Conservation (phyloP, 2,113 vertebrate species). For the Phodopus roborovskii region DNA sequence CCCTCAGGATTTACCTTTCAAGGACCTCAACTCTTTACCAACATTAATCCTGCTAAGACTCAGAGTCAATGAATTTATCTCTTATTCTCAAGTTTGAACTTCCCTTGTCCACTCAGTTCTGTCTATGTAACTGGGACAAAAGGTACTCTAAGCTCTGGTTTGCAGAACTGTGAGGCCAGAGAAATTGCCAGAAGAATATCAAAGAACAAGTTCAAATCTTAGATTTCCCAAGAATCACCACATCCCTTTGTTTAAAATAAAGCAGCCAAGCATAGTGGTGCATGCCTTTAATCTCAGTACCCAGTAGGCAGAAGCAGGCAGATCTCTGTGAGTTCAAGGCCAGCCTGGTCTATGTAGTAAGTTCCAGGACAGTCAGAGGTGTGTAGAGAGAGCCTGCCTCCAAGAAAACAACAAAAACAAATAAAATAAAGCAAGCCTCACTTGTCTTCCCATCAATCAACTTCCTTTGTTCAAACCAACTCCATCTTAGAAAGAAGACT, state of each 20-base stretch:
- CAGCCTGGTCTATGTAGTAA: not conserved
- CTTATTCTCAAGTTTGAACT: slow-evolving; percentile 26
- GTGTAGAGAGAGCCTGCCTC: not conserved
- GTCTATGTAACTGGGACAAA: not conserved
- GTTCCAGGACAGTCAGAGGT: not conserved
- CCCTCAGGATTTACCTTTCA: slow-evolving; percentile 13
- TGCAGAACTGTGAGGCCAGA: slow-evolving; percentile 25
- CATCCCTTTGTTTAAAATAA: slow-evolving; percentile 59
- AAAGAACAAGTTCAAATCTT: slow-evolving; percentile 32
- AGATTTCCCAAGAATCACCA: slow-evolving; percentile 46
- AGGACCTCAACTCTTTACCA: slow-evolving; percentile 36
- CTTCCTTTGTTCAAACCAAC: not conserved
- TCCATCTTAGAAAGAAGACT: not conserved
- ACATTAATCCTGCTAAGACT: slow-evolving; percentile 15
- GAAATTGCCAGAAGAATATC: not conserved
- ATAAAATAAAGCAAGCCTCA: not conserved
- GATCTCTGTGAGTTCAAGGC: not conserved
- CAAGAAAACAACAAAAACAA: not conserved
- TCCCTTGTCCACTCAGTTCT: not conserved
- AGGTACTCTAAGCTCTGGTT: not conserved
- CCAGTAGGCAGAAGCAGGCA: no score
- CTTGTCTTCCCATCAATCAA: not conserved
- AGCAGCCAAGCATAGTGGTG: not conserved
- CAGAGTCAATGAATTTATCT: not conserved
- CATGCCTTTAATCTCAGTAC: not conserved